Conservation (phyloP, 1,140 invertebrate species). For the Orius laevigatus region DNA sequence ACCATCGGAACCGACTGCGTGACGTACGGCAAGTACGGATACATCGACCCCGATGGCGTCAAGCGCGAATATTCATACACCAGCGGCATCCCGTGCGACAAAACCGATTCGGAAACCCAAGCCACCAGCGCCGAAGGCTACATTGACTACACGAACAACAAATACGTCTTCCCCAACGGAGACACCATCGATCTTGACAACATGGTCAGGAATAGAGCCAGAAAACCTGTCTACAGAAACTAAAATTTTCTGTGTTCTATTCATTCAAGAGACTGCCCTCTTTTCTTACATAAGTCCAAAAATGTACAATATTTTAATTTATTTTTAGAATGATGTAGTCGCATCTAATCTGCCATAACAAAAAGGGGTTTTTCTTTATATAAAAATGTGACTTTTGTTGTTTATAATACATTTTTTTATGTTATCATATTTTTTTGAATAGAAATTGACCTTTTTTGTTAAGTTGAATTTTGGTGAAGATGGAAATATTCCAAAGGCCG, state of each 20-base stretch:
- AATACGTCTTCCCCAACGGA: constrained; percentile 48
- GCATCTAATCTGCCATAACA: too few species aligned
- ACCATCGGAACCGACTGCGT: constrained; percentile 62
- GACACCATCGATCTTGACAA: constrained; percentile 46
- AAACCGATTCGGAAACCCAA: constrained; percentile 27
- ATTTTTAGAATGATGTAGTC: too few species aligned
- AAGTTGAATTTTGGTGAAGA: too few species aligned
- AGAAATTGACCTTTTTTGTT: too few species aligned
- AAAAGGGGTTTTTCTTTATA: too few species aligned
- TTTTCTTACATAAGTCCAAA: too few species aligned
- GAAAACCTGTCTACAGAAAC: constrained; percentile 32
- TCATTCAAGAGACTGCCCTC: too few species aligned
- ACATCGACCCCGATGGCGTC: constrained; percentile 61
- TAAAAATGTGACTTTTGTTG: too few species aligned
- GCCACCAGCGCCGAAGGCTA: constrained; percentile 34
- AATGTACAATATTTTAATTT: too few species aligned
- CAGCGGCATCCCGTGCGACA: constrained; percentile 48
- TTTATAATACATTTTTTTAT: too few species aligned
- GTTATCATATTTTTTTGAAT: too few species aligned
- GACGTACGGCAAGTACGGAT: constrained; percentile 64
- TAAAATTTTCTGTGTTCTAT: constrained; percentile 1
- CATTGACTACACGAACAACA: constrained; percentile 31
- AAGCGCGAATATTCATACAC: constrained; percentile 54
- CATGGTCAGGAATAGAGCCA: constrained; percentile 50
- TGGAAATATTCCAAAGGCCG: too few species aligned